Conservation (phyloP, 1,140 invertebrate species). For the Meloidogyne hapla region DNA sequence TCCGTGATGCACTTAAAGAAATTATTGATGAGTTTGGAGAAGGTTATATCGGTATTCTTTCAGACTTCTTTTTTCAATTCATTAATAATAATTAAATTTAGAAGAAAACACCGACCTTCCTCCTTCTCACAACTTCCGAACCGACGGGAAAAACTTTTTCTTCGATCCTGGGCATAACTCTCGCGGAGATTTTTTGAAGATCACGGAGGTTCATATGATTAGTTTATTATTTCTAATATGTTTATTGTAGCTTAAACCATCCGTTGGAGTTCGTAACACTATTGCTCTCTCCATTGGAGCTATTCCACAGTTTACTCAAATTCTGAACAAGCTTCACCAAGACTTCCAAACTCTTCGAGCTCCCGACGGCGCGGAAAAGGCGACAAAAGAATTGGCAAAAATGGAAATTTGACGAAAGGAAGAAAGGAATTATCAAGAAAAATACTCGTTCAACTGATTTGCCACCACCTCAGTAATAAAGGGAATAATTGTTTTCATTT, state of each 20-base stretch:
- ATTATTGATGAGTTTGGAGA: constrained; percentile 43
- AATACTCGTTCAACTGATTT: constrained; percentile 17
- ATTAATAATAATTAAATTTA: constrained; percentile 16
- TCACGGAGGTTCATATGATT: constrained; percentile 37
- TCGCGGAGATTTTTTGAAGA: constrained; percentile 48
- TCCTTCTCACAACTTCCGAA: constrained; percentile 31
- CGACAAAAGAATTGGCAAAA: neutral
- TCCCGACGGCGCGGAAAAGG: neutral
- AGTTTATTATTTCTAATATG: constrained; percentile 1
- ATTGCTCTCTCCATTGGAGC: constrained; percentile 41
- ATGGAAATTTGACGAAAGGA: neutral
- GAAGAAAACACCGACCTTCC: constrained; percentile 34
- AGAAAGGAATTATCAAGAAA: neutral
- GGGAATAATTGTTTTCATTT: neutral
- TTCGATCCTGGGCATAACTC: constrained; percentile 46
- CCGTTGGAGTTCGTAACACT: constrained; percentile 33
- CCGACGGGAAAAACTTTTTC: constrained; percentile 48
- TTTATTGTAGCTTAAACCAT: constrained; percentile 32
- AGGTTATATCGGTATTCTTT: constrained; percentile 32
- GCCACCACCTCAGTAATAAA: constrained; percentile 10
- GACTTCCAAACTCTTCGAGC: constrained; percentile 28
- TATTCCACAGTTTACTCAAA: constrained; percentile 46
- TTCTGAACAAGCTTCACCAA: constrained; percentile 37
- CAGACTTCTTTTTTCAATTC: neutral
- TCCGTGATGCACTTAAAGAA: constrained; percentile 35